Base-by-base conservation (phyloP, 2,888 invertebrate genomes). In the Parascotia fuliginaria region DNA sequence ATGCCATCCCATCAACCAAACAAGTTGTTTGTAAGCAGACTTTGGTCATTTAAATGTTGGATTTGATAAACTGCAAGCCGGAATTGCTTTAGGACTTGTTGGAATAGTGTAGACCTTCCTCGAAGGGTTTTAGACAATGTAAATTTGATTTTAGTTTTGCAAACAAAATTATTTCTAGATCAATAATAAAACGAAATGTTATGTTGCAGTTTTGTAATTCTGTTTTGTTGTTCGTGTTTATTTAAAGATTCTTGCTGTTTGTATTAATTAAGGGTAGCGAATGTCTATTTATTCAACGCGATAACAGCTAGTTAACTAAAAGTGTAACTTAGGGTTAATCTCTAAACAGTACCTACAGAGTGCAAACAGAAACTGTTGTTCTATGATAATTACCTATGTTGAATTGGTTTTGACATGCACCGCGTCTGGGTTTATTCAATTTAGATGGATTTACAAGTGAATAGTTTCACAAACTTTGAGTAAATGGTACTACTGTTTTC, bases 41-140 rank as follows among this genome's bases (percentile, higher is more conserved):
- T 87, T 86, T 77, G 84, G 87, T 85, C 87, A 88, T 89, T 88
- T 88, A 86, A 88, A 88, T 87, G 88, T 81, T 84, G 75, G 75
- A 70, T 83, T 85, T 88, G 87, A 89, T 83, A 88, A 86, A 89
- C 73, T 86, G 84, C 80, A 75, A 57, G 68, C 58, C 72, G 70
- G 75, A 82, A 86, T 83, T 85, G 81, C 79, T 81, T 79, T 66
- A 59, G 55, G 52, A 49, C 14, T 40, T 64, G 73, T 70, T 70
- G 47, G 73, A 67, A 58, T 75, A 65, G 42, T 59, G 57, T 77
- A 79, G 83, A 81, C 65, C 55, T 44, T 34, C 11, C 37, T n/a
- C 43, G 9, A 34, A 38, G 12, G 42, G 37, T 37, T 48, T 46
- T 50, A 46, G 45, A 44, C 55, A 56, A 59, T 56, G 36, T 45